Evolutionary conservation across 2,113 vertebrate species (phyloP), one percentile per base, ranked within the genome.

Genomic region (Arvicanthis niloticus): DNA sequence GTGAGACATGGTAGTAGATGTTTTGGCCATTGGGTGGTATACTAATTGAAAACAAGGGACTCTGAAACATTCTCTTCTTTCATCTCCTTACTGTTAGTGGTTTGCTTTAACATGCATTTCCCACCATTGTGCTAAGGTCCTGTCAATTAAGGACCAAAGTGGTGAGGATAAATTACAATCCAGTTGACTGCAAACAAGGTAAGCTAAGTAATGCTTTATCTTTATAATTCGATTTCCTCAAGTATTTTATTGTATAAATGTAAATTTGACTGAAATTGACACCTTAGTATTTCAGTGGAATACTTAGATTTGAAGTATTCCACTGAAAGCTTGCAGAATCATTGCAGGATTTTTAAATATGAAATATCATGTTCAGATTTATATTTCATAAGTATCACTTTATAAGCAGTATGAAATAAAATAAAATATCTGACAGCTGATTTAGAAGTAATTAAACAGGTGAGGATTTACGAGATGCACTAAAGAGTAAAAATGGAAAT

Each of bases 301-400:
- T n/a, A n/a, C n/a, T n/a, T 1, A 84, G 40, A 75, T 16, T 31
- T 89, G 78, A 91, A 48, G 68, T 82, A n/a, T 72, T 73, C 65
- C 58, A 26, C n/a, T 65, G 31, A 87, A 67, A 91, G 22, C n/a
- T 40, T 81, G 22, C 87, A 34, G 1, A 42, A 87, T 90, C 10
- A 34, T 12, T 48, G n/a, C 81, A 87, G 45, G 11, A 77, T 51
- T 93, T 91, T 73, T 89, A 67, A 91, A 62, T 29, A 62, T 29
- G 37, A 15, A 85, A 13, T 73, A 91, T 70, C 15, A 89, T 78
- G 2, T 93, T 88, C 67, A 93, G 21, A 37, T 88, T 94, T 93
- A 72, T 81, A 81, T 87, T 96, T 94, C 34, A 87, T 60, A 67
- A 84, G 42, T 51, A 80, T 72, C 31, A 87, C n/a, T 82, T 95